These are phyloP conservation scores for Sinella curviseta DNA, from an alignment of 1,140 invertebrate species.

Conservation along the genomic window DNA sequence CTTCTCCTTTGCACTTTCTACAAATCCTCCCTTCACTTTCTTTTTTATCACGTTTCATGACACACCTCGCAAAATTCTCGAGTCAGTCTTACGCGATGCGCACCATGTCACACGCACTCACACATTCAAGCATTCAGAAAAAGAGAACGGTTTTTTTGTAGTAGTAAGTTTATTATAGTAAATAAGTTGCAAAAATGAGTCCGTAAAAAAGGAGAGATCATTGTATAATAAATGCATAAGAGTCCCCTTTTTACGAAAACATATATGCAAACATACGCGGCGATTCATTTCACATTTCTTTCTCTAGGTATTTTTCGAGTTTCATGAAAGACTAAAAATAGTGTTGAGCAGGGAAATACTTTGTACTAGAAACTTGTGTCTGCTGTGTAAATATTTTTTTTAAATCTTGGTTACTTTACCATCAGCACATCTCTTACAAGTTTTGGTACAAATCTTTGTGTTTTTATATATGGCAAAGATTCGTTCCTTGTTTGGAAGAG, in stretches of 20 bases:
- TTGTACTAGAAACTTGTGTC: constrained; percentile 33
- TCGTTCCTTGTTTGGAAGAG: neutral
- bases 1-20: neutral
- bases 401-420: neutral
- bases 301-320: constrained; percentile 20
- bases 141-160: neutral
- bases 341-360: constrained; percentile 47
- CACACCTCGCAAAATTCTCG: constrained; percentile 3
- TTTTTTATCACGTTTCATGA: constrained; percentile 12
- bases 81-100: constrained; percentile 14
- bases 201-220: constrained; percentile 29
- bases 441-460: neutral
- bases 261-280: constrained; percentile 10
- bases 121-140: neutral
- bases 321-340: constrained; percentile 44
- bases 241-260: constrained; percentile 40
- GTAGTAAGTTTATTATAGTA: neutral
- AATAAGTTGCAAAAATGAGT: constrained; percentile 22
- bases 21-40: neutral
- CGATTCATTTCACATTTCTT: constrained; percentile 24
- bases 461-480: neutral
- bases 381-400: constrained; percentile 17
- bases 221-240: constrained; percentile 22
- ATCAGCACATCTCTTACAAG: neutral
- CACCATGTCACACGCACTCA: constrained; percentile 17